Evolutionary conservation across 2,888 invertebrate species (phyloP).

Genomic region (Tenthredo amoena): DNA sequence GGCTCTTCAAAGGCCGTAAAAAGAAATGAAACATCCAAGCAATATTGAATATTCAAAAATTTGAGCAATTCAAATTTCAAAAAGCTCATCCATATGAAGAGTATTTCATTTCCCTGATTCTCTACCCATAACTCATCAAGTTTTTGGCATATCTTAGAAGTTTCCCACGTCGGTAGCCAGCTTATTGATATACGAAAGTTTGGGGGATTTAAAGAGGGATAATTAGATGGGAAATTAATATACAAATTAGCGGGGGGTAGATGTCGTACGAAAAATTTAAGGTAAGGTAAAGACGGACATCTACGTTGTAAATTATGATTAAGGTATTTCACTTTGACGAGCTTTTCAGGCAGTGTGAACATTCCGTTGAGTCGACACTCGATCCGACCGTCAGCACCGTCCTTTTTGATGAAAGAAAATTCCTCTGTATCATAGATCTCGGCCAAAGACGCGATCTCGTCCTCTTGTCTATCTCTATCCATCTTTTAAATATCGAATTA

Average conservation of each 20-base stretch:
- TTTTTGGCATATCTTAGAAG: conserved; percentile 63
- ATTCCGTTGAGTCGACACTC: conserved; percentile 20
- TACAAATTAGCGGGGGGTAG: conserved; percentile 65
- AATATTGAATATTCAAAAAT: conserved; percentile 60
- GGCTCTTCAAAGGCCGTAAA: conserved; percentile 55
- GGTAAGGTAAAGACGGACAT: conserved; percentile 8
- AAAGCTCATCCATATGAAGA: conserved; percentile 68
- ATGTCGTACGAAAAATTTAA: conserved; percentile 59
- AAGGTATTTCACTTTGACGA: conserved; percentile 45
- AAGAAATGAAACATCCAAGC: conserved; percentile 64
- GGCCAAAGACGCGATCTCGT: conserved; percentile 65
- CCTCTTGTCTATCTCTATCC: conserved; percentile 61
- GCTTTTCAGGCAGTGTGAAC: conserved; percentile 14
- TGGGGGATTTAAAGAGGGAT: conserved; percentile 65
- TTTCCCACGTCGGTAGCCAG: conserved; percentile 67
- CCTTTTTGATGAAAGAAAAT: conserved; percentile 58
- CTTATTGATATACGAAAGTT: conserved; percentile 62
- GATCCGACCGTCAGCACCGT: conserved; percentile 7
- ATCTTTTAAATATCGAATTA: background rate
- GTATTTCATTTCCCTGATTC: conserved; percentile 65
- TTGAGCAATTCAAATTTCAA: conserved; percentile 62
- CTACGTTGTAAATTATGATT: conserved; percentile 36
- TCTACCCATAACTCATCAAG: conserved; percentile 68
- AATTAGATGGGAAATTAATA: conserved; percentile 61
- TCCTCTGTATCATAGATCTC: conserved; percentile 63